A percentile compares a stretch with the other conserved stretches of the same genome.
phyloP scores from a whole-genome alignment of 2,113 vertebrate species.

The Spea bombifrons region DNA sequence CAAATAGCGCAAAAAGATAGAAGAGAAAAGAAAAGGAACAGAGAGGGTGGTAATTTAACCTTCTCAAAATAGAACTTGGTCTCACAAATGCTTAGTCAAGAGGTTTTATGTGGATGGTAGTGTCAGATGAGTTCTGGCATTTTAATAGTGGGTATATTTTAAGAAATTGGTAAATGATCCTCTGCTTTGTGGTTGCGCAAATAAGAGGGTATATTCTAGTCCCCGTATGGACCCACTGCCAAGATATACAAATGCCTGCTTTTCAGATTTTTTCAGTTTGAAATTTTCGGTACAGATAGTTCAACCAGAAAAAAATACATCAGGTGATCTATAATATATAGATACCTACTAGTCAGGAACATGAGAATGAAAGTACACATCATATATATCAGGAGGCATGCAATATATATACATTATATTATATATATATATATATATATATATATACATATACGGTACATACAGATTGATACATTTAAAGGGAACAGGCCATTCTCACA shows the following conservation, averaged over 20 bases:
- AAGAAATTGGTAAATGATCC: slow-evolving; percentile 24
- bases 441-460: too few relatives aligned
- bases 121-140: slow-evolving; percentile 42
- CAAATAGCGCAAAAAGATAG: slow-evolving; percentile 15
- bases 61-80: slow-evolving; percentile 31
- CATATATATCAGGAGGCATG: too few relatives aligned
- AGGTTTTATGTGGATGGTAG: slow-evolving; percentile 32
- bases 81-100: slow-evolving; percentile 29
- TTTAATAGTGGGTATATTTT: slow-evolving; percentile 43
- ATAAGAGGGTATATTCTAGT: slow-evolving; percentile 44
- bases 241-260: slow-evolving; percentile 8
- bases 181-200: slow-evolving; percentile 39
- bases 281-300: too few relatives aligned
- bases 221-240: slow-evolving; percentile 6
- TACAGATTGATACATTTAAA: too few relatives aligned
- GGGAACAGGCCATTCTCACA: too few relatives aligned
- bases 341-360: too few relatives aligned
- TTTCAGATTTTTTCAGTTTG: slow-evolving; percentile 17
- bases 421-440: too few relatives aligned
- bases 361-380: too few relatives aligned
- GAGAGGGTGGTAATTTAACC: slow-evolving; percentile 3
- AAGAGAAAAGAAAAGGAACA: slow-evolving; percentile 1
- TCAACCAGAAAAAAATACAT: too few relatives aligned
- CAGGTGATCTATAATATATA: too few relatives aligned
- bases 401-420: too few relatives aligned